Base-by-base conservation (phyloP, 2,888 invertebrate species). In the Megamerina dolium region DNA sequence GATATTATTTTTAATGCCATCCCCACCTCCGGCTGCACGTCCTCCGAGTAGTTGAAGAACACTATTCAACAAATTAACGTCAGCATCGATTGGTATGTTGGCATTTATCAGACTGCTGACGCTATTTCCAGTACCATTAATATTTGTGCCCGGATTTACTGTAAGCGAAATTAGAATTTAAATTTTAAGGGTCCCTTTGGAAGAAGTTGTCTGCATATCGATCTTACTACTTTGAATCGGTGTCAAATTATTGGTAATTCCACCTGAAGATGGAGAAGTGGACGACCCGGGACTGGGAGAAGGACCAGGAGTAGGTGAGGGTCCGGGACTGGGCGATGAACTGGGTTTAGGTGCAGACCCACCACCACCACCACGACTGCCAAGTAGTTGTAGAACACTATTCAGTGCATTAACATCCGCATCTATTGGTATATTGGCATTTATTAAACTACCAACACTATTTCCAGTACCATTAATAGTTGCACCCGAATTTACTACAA, bases 381-480 rank as follows among this genome's bases (percentile, higher is more conserved):
- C 14, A 4, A 20, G 5, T 19, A 23, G 5, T 13, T 41, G 33
- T 10, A 16, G 33, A 12, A 34, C 41, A 8, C 9, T n/a, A 27
- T 41, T 41, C 19, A 41, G 17, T 12, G 26, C 34, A 19, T 34
- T 41, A 1, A 27, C 41, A 34, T 18, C 41, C n/a, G 13, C 19
- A 19, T 13, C 19, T 12, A 34, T 17, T 41, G 33, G 41, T 2
- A 32, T 27, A 27, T 41, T 26, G 12, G 32, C 34, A 34, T 41
- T 18, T 14, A 41, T 12, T 26, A 41, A 13, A 13, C 34, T 10
- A 23, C 23, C 10, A 23, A 23, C 27, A 8, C 6, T 38, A 31
- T 50, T 50, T 14, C 30, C 19, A 30, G 40, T 32, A 1, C 48
- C 52, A 3, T 17, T 30, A n/a, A 47, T 50, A 27, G 20, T 40